Base-by-base conservation (phyloP, 2,888 invertebrate species). In the Serripes groenlandicus region DNA sequence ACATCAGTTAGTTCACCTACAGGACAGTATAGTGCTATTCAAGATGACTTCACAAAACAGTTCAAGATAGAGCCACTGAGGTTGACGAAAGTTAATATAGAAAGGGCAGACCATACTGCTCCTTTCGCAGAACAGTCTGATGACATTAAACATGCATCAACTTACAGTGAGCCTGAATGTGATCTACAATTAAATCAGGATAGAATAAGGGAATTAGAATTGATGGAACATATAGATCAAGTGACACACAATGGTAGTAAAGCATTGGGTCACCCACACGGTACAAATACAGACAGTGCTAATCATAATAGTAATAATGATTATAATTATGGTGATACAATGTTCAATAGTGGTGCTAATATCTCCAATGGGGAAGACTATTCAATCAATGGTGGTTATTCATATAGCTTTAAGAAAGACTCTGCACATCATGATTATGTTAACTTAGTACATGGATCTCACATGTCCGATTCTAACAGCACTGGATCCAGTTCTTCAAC, bases 21-120 rank as follows among this genome's bases (percentile, higher is more conserved):
- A 7, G 66, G 42, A 18, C 66, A 66, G 15, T 42, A 42, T 42
- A 42, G 66, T 42, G 66, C 66, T 66, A 26, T 66, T 18, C 35
- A 66, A 49, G 56, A 70, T 77, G 83, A 80, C 54, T 83, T 80
- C 54, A 58, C 81, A 26, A 86, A 75, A 71, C 62, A 60, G 30
- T 86, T 86, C 49, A 86, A 74, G 60, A 83, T 86, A 49, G 86
- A 86, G 58, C 86, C 86, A n/a, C 52, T 86, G 26, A 83, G 86
- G 68, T 56, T 86, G 28, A 86, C 83, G 34, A 86, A 78, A 60
- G 73, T 83, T 1, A 70, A 58, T 81, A 68, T 81, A 32, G 82
- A 85, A 32, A 62, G 75, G 11, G 81, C 75, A 35, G 68, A 28
- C 4, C 72, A 75, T 52, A 83, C 56, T 66, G 54, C 23, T 30